Conservation (phyloP, 2,113 vertebrate genomes). For the Climacteris rufus region DNA sequence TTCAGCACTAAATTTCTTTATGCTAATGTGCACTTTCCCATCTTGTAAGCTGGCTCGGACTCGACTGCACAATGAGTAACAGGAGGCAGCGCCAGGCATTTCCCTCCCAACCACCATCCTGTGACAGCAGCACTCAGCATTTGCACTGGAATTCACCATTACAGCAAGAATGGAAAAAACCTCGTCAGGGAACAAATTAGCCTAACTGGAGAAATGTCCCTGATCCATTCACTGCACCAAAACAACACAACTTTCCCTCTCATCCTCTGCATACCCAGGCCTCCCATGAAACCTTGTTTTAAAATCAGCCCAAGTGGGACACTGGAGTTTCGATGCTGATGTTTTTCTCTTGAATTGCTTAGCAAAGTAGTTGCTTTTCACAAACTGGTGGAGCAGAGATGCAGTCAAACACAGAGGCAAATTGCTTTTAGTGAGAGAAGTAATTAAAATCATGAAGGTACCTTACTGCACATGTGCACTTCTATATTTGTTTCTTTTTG, state of each 20-base stretch:
- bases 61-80: conserved; percentile 6
- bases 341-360: not conserved
- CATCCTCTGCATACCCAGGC: not conserved
- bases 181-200: not conserved
- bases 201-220: not conserved
- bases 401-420: not conserved
- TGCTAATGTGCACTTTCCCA: not conserved
- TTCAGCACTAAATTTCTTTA: not conserved
- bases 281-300: not conserved
- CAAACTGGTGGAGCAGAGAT: not conserved
- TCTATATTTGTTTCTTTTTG: not conserved
- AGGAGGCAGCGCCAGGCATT: not conserved
- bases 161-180: conserved; percentile 31
- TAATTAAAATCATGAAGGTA: not conserved
- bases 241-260: not conserved
- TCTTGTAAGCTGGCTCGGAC: not conserved
- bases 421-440: not conserved
- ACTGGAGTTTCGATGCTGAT: not conserved
- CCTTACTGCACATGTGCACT: not conserved
- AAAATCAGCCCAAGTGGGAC: not conserved
- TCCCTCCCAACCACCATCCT: conserved; percentile 26
- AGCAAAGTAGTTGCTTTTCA: not conserved
- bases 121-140: conserved; percentile 3
- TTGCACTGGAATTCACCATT: conserved; percentile 15
- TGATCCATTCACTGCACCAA: not conserved